These are phyloP conservation scores for Acanthosepion pharaonis DNA, from an alignment of 2,888 invertebrate genomes.

Conservation along the genomic window DNA sequence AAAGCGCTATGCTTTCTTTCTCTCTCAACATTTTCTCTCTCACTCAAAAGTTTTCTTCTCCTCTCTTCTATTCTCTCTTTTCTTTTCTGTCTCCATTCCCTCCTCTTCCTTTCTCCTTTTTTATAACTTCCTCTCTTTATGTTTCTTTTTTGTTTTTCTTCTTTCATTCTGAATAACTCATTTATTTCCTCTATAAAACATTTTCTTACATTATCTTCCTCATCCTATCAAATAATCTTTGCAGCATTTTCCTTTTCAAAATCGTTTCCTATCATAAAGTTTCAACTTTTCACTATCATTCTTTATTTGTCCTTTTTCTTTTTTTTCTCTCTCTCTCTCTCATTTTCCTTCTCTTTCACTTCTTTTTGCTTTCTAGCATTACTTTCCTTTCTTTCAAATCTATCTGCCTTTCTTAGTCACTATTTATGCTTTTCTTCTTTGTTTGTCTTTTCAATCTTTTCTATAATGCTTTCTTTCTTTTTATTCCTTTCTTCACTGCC, in stretches of 20 bases:
- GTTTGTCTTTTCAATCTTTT: background rate
- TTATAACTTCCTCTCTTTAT: background rate
- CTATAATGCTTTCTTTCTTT: background rate
- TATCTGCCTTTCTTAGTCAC: too few relatives aligned
- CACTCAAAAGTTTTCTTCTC: background rate
- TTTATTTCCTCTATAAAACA: too few relatives aligned
- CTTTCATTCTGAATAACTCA: background rate
- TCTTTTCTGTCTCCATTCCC: too few relatives aligned
- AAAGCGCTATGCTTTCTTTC: background rate
- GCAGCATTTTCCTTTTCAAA: too few relatives aligned
- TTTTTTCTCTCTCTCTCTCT: background rate
- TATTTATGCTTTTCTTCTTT: slow-evolving; percentile 25
- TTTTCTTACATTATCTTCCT: too few relatives aligned
- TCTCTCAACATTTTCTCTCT: background rate
- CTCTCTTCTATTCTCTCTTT: background rate
- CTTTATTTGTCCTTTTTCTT: background rate
- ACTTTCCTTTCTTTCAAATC: slow-evolving; percentile 44
- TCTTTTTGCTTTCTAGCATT: slow-evolving; percentile 39
- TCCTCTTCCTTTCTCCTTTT: background rate
- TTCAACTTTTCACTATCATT: background rate
- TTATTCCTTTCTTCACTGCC: background rate
- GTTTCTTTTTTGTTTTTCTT: background rate
- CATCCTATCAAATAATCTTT: too few relatives aligned
- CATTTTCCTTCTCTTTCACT: background rate
- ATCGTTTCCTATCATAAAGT: too few relatives aligned